Conservation (phyloP, 2,797 vertebrate species). For the Capromys pilorides region DNA sequence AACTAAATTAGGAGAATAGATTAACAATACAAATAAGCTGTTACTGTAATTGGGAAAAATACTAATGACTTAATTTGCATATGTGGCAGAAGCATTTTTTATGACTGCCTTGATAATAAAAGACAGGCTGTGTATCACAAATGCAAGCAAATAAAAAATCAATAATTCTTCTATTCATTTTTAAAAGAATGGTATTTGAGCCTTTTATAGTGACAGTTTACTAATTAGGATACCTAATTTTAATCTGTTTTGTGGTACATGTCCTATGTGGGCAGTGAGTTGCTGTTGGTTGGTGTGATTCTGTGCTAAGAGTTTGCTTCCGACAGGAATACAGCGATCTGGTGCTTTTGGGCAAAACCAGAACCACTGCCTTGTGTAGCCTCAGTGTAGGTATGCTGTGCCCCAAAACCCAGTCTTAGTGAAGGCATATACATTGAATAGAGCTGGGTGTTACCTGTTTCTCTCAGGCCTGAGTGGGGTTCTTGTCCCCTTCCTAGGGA, state of each 20-base stretch:
- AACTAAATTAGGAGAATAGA: slow-evolving; percentile 53
- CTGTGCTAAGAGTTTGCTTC: neutral
- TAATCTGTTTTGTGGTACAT: slow-evolving; percentile 53
- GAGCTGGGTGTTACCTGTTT: fast-evolving
- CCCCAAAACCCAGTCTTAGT: neutral
- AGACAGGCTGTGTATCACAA: slow-evolving; percentile 60
- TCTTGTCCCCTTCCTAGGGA: neutral
- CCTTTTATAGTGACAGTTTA: slow-evolving; percentile 61
- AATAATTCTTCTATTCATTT: slow-evolving; percentile 54
- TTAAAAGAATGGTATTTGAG: slow-evolving; percentile 3
- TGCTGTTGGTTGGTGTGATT: neutral
- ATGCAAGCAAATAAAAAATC: slow-evolving; percentile 56
- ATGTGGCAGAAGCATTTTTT: slow-evolving; percentile 47
- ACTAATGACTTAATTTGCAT: slow-evolving; percentile 72
- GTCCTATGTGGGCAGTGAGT: slow-evolving; percentile 35
- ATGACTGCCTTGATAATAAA: slow-evolving; percentile 63
- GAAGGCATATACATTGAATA: fast-evolving
- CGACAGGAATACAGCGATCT: neutral
- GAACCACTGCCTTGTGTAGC: neutral
- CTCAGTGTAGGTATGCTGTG: fast-evolving
- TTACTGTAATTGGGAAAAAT: slow-evolving; percentile 63
- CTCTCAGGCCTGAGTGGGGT: neutral
- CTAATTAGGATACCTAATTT: slow-evolving; percentile 64
- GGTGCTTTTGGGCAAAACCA: neutral
- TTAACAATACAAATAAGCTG: slow-evolving; percentile 60